Evolutionary conservation across 2,113 vertebrate genomes (phyloP).

Genomic region (Lampris megalopsis): DNA sequence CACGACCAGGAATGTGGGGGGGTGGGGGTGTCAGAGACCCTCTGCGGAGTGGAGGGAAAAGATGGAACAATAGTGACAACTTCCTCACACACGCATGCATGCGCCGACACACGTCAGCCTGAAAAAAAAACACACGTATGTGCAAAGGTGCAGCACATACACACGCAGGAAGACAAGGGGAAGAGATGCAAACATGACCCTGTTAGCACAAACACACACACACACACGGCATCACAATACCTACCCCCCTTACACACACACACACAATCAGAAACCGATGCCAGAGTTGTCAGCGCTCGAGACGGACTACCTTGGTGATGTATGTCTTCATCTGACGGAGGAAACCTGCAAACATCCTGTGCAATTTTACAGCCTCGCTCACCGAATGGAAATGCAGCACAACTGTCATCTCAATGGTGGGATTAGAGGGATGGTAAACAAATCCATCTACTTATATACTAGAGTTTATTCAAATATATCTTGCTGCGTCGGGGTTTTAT

Average conservation of each 20-base stretch:
- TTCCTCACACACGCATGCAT: neutral
- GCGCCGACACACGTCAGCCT: neutral
- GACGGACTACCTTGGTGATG: no score
- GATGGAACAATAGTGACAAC: slow-evolving; percentile 13
- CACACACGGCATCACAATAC: neutral
- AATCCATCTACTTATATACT: no score
- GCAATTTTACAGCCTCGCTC: no score
- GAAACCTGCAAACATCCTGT: no score
- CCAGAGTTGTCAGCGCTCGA: neutral
- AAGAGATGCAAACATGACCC: no score
- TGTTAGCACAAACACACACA: neutral
- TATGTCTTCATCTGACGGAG: no score
- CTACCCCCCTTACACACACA: no score
- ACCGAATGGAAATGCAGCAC: no score
- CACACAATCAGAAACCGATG: slow-evolving; percentile 9
- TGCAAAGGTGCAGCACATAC: neutral
- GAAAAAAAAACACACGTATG: neutral
- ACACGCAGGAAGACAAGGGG: neutral
- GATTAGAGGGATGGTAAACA: no score
- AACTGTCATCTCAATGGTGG: no score
- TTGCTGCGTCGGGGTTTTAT: no score
- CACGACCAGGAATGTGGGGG: slow-evolving; percentile 73
- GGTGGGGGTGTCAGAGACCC: slow-evolving; percentile 24
- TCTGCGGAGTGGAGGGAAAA: slow-evolving; percentile 57
- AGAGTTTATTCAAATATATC: no score